Evolutionary conservation across 2,113 vertebrate species (phyloP).

Genomic region (Equus przewalskii): DNA sequence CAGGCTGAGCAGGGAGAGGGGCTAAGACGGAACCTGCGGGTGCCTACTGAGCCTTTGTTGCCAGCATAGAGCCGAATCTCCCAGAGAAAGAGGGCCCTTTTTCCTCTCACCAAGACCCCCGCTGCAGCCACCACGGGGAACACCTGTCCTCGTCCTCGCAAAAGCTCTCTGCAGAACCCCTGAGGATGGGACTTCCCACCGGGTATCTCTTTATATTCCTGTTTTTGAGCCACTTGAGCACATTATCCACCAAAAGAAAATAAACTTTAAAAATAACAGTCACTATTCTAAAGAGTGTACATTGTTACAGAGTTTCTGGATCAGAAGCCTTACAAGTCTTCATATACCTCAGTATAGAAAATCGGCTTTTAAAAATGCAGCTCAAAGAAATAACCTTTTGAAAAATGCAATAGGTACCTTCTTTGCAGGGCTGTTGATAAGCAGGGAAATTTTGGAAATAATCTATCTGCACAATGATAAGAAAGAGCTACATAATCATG

Average conservation of each 20-base stretch:
- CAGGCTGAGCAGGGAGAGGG: not conserved
- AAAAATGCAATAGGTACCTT: not conserved
- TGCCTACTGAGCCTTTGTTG: not conserved
- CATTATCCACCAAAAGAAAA: too few relatives aligned
- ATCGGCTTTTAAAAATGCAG: not conserved
- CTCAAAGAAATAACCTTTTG: not conserved
- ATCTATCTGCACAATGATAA: not conserved
- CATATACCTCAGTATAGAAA: not conserved
- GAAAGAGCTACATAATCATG: not conserved
- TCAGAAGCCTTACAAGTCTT: too few relatives aligned
- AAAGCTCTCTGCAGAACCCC: not conserved
- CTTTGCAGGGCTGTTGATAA: not conserved
- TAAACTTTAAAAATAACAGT: too few relatives aligned
- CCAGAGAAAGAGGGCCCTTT: not conserved
- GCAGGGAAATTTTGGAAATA: not conserved
- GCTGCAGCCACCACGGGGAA: too few relatives aligned
- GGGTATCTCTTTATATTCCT: not conserved
- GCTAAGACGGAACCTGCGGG: not conserved
- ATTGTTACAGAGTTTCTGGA: too few relatives aligned
- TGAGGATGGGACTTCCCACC: not conserved
- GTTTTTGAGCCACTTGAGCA: not conserved
- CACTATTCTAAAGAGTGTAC: too few relatives aligned
- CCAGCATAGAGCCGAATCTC: too few relatives aligned
- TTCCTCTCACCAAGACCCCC: not conserved
- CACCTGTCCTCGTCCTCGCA: too few relatives aligned